Percentiles rank a stretch among this genome's conserved stretches.
Evolutionary conservation across 2,888 invertebrate genomes (phyloP).

Genomic region (Leptarthrus brevirostris): DNA sequence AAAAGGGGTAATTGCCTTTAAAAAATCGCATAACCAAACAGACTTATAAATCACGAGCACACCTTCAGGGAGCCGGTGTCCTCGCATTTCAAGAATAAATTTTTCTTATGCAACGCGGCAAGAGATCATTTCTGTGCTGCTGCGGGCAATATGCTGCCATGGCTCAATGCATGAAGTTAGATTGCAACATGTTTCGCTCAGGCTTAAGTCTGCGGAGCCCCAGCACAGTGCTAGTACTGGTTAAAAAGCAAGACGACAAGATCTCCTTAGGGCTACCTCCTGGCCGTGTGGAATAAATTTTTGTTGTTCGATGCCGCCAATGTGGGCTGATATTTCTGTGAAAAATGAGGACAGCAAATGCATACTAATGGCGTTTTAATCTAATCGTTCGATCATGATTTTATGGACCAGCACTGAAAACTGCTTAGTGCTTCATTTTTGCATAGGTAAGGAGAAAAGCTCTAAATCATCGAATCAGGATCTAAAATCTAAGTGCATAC

Average conservation of each 20-base stretch:
- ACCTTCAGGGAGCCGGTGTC: slow-evolving; percentile 52
- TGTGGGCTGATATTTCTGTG: slow-evolving; percentile 58
- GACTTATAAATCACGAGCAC: slow-evolving; percentile 54
- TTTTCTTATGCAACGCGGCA: slow-evolving; percentile 52
- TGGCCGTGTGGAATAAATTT: slow-evolving; percentile 36
- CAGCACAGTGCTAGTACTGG: slow-evolving; percentile 2
- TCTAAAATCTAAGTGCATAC: slow-evolving; percentile 40
- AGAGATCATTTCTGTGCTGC: slow-evolving; percentile 42
- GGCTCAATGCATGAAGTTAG: slow-evolving; percentile 38
- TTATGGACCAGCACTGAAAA: slow-evolving; percentile 35
- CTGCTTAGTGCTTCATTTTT: slow-evolving; percentile 16
- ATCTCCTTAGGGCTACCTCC: slow-evolving; percentile 10
- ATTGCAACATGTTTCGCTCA: slow-evolving; percentile 46
- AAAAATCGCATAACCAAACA: slow-evolving; percentile 54
- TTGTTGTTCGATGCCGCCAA: slow-evolving; percentile 55
- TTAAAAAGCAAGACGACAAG: slow-evolving; percentile 46
- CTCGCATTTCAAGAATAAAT: slow-evolving; percentile 53
- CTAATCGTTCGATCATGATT: slow-evolving; percentile 50
- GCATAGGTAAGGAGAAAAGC: slow-evolving; percentile 24
- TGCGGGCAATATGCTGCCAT: slow-evolving; percentile 21
- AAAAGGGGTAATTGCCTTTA: slow-evolving; percentile 53
- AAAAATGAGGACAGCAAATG: slow-evolving; percentile 58
- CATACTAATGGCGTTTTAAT: slow-evolving; percentile 58
- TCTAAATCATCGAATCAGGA: slow-evolving; percentile 41
- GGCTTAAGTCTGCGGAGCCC: slow-evolving; percentile 1